Base-by-base conservation (phyloP, 2,888 invertebrate species). In the Macrosiphum euphorbiae region DNA sequence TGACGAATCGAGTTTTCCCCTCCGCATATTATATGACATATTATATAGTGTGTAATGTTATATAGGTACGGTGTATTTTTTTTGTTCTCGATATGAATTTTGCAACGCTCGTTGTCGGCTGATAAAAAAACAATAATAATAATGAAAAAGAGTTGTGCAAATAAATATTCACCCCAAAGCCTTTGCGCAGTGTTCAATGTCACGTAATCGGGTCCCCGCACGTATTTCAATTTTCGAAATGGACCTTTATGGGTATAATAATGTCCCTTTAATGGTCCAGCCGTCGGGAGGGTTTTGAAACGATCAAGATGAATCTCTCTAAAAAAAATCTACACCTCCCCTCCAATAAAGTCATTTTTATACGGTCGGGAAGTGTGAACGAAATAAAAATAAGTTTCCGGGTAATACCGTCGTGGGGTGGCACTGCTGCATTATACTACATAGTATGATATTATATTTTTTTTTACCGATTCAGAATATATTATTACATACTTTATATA, bases 1-100 rank as follows among this genome's bases (percentile, higher is more conserved):
- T 94, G 90, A 90, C 94, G 90, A 94, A 90, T 94, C 90, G 90
- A 86, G 85, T 94, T 94, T 90, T 50, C 90, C 94, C 94, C 94
- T n/a, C 58, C 44, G 50, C 50, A 28, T 20, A 52, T 78, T 67
- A 67, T 67, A 47, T 44, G 44, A 44, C 44, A 44, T 44, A 7
- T 7, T 44, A 44, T 44, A 44, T 44, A 44, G 44, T 86, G 28
- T 41, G n/a, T 84, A 41, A 35, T 47, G 24, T 41, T 44, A n/a
- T 58, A 20, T 85, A 26, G 50, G 35, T 78, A 41, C n/a, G n/a
- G 11, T 78, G 28, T 92, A 67, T 86, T 24, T 55, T 52, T 84
- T 78, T 87, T 50, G 47, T 88, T 58, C 44, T 58, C 87, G 4
- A 16, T 61, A 61, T 52, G 47, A 52, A 92, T 78, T 92, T 88